Evolutionary conservation across 2,113 vertebrate genomes (phyloP).

Genomic region (Rhagologus leucostigma): DNA sequence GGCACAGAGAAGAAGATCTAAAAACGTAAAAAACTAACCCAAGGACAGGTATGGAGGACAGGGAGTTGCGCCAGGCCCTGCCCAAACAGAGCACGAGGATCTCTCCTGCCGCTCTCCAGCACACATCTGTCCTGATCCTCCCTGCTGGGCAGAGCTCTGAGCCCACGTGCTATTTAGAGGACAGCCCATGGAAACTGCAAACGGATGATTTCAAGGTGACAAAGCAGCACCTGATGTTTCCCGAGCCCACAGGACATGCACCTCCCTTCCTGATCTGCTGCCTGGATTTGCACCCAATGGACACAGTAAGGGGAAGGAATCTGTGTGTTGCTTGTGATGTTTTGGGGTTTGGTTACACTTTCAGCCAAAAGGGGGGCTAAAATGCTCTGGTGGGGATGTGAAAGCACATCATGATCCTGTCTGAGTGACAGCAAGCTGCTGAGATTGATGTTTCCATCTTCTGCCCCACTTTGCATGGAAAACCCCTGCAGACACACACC

Average conservation of each 20-base stretch:
- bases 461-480: not conserved
- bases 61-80: not conserved
- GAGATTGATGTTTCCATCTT: not conserved
- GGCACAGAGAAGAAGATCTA: not conserved
- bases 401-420: not conserved
- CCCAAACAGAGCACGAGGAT: rapidly evolving
- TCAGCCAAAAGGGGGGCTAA: not conserved
- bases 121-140: rapidly evolving
- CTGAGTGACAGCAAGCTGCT: not conserved
- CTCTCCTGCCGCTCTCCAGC: not conserved
- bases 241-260: rapidly evolving
- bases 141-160: not conserved
- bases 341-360: not conserved
- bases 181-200: not conserved
- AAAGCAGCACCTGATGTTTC: conserved; percentile 34
- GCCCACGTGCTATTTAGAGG: not conserved
- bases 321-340: not conserved
- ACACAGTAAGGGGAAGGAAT: not conserved
- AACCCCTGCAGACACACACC: not conserved
- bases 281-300: not conserved
- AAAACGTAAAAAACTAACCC: not conserved
- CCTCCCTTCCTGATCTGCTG: rapidly evolving
- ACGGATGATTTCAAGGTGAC: conserved; percentile 15
- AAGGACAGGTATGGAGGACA: not conserved
- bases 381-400: not conserved